These are phyloP conservation scores for Apotomis betuletana DNA, from an alignment of 2,888 invertebrate genomes.

Conservation along the genomic window DNA sequence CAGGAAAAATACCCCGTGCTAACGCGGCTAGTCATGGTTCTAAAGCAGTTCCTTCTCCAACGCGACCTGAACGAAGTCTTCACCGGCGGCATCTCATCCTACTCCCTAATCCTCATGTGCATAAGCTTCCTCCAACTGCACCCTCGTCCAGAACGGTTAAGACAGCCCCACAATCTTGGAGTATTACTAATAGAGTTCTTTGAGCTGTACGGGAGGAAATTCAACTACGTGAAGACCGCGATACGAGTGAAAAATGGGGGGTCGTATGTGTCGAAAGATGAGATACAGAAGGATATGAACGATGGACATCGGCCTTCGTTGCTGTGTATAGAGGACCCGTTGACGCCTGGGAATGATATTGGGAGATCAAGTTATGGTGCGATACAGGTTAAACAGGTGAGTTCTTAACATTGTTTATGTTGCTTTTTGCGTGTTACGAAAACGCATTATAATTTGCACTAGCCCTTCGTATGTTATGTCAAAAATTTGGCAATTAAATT, in stretches of 20 bases:
- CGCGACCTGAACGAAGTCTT: conserved; percentile 99
- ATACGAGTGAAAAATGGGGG: conserved; percentile 97
- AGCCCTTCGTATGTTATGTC: too few species aligned
- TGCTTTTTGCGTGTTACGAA: too few species aligned
- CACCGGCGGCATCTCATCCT: conserved; percentile 99
- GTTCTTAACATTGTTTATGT: conserved; percentile 3
- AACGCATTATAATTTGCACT: too few species aligned
- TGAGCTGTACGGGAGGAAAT: conserved; percentile 97
- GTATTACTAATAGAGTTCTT: conserved; percentile 98
- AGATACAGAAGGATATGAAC: conserved; percentile 95
- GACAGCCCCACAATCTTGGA: conserved; percentile 90
- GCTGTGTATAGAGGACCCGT: conserved; percentile 98
- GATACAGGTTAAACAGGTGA: conserved; percentile 86
- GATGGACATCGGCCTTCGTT: conserved; percentile 97
- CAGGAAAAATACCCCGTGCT: conserved; percentile 93
- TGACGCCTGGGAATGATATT: conserved; percentile 98
- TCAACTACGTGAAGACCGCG: conserved; percentile 97
- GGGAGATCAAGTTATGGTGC: conserved; percentile 98
- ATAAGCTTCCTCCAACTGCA: conserved; percentile 98
- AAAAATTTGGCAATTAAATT: too few species aligned
- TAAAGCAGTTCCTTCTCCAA: conserved; percentile 99
- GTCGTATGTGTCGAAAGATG: conserved; percentile 96
- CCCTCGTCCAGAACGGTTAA: conserved; percentile 90
- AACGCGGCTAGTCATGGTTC: conserved; percentile 96
- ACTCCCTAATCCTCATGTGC: conserved; percentile 98